These are phyloP conservation scores for Heliconius congener DNA, from an alignment of 1,140 invertebrate species.

Conservation along the genomic window DNA sequence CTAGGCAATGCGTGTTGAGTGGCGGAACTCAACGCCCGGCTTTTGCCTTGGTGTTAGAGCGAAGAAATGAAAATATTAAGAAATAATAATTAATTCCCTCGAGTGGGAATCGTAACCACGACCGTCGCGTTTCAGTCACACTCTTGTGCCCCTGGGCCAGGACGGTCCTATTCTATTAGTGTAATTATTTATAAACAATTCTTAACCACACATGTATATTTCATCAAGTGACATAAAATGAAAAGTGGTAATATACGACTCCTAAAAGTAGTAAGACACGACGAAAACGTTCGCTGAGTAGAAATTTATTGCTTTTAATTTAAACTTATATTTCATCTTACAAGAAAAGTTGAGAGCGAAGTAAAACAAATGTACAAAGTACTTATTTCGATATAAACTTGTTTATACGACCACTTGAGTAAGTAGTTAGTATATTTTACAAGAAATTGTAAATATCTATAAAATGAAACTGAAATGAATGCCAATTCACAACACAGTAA, in stretches of 20 bases:
- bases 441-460: neutral
- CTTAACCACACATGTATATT: neutral
- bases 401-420: neutral
- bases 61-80: too few species aligned
- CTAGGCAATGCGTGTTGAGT: too few species aligned
- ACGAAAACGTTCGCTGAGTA: neutral
- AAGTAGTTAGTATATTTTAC: neutral
- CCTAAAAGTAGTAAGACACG: neutral
- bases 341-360: conserved; percentile 16
- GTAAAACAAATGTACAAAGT: conserved; percentile 26
- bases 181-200: too few species aligned
- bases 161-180: too few species aligned
- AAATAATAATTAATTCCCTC: too few species aligned
- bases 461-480: neutral
- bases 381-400: neutral
- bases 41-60: too few species aligned
- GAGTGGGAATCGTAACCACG: too few species aligned
- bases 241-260: neutral
- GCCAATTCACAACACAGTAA: neutral
- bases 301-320: conserved; percentile 25
- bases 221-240: neutral
- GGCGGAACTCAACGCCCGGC: too few species aligned
- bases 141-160: too few species aligned
- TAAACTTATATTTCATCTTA: conserved; percentile 14
- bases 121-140: too few species aligned